Conservation (phyloP, 2,113 vertebrate genomes). For the Madoqua kirkii region DNA sequence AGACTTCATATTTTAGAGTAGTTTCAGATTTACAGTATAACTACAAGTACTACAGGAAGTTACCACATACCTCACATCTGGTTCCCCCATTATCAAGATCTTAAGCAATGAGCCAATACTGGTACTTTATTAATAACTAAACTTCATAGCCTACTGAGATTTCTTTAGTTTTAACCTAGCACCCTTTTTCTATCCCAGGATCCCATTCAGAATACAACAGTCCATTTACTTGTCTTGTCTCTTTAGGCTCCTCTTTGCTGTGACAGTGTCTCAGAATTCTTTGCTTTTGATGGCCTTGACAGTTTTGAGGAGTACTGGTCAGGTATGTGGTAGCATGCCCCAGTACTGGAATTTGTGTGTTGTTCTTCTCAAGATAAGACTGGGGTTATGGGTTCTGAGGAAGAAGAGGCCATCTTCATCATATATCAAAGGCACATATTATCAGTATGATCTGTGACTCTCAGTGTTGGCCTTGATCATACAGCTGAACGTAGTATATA, state of each 20-base stretch:
- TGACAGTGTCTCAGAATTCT: not conserved
- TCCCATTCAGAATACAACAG: not conserved
- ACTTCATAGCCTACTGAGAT: not conserved
- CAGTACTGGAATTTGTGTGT: not conserved
- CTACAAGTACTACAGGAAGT: not conserved
- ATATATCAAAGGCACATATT: not conserved
- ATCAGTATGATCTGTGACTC: not conserved
- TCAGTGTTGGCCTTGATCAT: not conserved
- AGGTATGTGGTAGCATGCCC: not conserved
- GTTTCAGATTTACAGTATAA: not conserved
- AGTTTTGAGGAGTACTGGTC: not conserved
- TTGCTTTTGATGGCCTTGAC: not conserved
- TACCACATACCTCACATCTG: not conserved
- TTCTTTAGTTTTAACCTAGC: not conserved
- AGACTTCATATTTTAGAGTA: not conserved
- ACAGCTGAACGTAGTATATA: not conserved
- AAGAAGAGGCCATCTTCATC: not conserved
- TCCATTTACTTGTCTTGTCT: not conserved
- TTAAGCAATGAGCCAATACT: not conserved
- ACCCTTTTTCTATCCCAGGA: not conserved
- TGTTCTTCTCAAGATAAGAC: not conserved
- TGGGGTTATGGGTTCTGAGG: not conserved
- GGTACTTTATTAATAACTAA: not conserved
- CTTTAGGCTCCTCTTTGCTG: not conserved
- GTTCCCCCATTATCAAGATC: not conserved